phyloP scores from a whole-genome alignment of 2,113 vertebrate species.

The Picathartes gymnocephalus region DNA sequence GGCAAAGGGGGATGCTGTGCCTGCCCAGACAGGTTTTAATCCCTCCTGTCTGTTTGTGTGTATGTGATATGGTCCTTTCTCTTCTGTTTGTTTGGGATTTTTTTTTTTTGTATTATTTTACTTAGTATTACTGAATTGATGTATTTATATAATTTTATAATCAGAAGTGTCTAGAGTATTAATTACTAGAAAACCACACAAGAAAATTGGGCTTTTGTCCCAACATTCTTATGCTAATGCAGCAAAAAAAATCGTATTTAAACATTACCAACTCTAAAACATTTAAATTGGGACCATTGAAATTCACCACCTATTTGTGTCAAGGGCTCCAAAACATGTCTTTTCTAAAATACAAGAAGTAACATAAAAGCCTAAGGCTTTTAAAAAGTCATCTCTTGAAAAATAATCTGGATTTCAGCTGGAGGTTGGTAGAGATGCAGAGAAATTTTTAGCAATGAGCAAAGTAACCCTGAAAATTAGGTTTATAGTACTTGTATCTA shows the following conservation, averaged over 20 bases:
- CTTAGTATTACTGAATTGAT: background rate
- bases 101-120: background rate
- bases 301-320: background rate
- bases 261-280: background rate
- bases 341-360: background rate
- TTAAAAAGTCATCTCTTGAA: background rate
- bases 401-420: background rate
- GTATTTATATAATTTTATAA: background rate
- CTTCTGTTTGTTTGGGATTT: background rate
- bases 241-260: background rate
- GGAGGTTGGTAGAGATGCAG: background rate
- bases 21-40: background rate
- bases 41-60: background rate
- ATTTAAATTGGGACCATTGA: background rate
- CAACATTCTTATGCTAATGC: background rate
- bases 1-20: background rate
- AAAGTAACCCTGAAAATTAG: slow-evolving; percentile 1
- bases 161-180: background rate
- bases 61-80: background rate
- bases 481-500: background rate
- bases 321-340: background rate
- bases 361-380: background rate
- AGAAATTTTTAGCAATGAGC: background rate
- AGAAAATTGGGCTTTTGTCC: background rate
- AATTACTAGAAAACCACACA: background rate